Percentiles rank a stretch among this genome's conserved stretches.
Conservation (phyloP, 2,888 invertebrate species). For the Andrena minutula region DNA sequence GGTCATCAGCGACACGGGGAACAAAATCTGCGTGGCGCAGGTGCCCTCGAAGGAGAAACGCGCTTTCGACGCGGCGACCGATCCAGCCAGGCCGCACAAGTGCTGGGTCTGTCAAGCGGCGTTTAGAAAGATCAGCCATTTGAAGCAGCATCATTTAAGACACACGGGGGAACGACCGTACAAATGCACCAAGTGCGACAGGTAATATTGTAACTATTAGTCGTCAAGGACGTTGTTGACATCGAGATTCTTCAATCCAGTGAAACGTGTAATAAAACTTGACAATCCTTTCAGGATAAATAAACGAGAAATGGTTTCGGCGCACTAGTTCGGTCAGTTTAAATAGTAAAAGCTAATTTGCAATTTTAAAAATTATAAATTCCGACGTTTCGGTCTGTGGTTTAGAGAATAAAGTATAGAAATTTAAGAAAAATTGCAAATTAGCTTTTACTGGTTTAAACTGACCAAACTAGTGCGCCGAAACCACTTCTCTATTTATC, state of each 20-base stretch:
- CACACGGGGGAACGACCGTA: conserved; percentile 84
- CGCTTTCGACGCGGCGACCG: conserved; percentile 74
- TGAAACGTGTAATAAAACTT: neutral
- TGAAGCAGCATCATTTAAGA: conserved; percentile 85
- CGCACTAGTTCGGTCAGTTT: too few species aligned
- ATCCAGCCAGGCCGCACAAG: conserved; percentile 84
- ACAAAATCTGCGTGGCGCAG: conserved; percentile 78
- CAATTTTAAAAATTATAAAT: too few species aligned
- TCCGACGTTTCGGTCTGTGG: too few species aligned
- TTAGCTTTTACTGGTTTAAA: too few species aligned
- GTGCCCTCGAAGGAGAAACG: conserved; percentile 77
- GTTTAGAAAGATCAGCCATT: conserved; percentile 87
- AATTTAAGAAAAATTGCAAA: too few species aligned
- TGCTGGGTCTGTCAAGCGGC: conserved; percentile 85
- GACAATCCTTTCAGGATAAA: conserved; percentile 75
- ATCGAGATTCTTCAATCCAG: too few species aligned
- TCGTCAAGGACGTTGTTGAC: too few species aligned
- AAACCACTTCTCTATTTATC: too few species aligned
- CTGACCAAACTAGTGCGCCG: too few species aligned
- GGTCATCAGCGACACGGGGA: conserved; percentile 85
- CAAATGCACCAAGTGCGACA: conserved; percentile 83
- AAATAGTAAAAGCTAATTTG: too few species aligned
- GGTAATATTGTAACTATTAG: conserved; percentile 61
- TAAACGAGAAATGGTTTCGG: too few species aligned
- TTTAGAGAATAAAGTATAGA: too few species aligned